Evolutionary conservation across 2,888 invertebrate genomes (phyloP), one percentile per base, ranked within the genome.

Genomic region (Caenorhabditis afra): DNA sequence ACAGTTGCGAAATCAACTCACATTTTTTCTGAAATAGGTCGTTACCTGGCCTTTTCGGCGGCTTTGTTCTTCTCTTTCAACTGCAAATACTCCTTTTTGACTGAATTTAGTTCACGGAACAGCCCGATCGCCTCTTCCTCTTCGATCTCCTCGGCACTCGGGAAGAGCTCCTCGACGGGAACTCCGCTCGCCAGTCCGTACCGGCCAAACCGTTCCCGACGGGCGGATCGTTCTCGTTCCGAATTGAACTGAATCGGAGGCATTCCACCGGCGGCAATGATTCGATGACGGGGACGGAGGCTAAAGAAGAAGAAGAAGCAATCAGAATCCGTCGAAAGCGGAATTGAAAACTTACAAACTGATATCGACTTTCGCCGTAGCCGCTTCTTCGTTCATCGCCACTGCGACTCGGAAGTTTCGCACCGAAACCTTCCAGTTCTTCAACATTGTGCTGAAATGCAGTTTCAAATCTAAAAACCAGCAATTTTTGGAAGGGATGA

Each of bases 121-220:
- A 87, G 55, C 49, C 85, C 81, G 45, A 89, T 49, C 7, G 85
- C 86, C 12, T 85, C 49, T 16, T 83, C 75, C 45, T 88, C 86
- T 57, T 87, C 85, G 39, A 88, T 81, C 70, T 88, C 88, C 74
- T 89, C 88, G 12, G 87, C 81, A 0, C 88, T 87, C 4, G 89
- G 89, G 83, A 87, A 89, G 20, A 88, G 61, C 39, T 81, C 68
- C 20, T 81, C 79, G 35, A 88, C 80, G 29, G 87, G 76, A 3
- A 89, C 87, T 8, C 84, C 87, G 35, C 85, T 84, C 11, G 74
- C 76, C 23, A 88, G 66, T 35, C 89, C 89, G 61, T 79, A 86
- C 37, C 65, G 66, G 3, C 89, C 89, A 62, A 89, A 89, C 29
- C 87, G 76, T 71, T 82, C 83, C 1, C 83, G 73, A 44, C 81